A percentile compares a stretch with the other conserved stretches of the same genome.
These are phyloP conservation scores for Drosophila pseudotakahashii DNA, from an alignment of 2,888 invertebrate species.

Conservation along the genomic window DNA sequence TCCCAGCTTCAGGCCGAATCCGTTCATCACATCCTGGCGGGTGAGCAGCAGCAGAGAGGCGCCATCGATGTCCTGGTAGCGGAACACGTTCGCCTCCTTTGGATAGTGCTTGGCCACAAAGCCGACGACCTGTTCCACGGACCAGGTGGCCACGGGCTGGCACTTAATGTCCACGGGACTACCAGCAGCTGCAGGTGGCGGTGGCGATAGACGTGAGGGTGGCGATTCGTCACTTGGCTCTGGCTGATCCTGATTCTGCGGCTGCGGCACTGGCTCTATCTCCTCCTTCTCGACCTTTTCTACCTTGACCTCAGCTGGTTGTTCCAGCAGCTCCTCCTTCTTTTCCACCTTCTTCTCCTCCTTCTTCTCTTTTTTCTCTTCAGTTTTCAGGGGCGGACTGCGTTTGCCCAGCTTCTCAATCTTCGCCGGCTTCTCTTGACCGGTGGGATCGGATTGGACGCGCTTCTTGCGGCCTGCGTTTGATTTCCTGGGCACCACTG, in stretches of 20 bases:
- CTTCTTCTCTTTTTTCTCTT: background rate
- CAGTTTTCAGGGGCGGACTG: background rate
- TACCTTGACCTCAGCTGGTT: background rate
- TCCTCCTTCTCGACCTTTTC: conserved; percentile 22
- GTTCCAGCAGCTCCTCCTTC: background rate
- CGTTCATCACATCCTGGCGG: conserved; percentile 92
- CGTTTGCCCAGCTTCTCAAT: conserved; percentile 9
- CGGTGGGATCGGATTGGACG: conserved; percentile 39
- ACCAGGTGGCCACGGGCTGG: conserved; percentile 86
- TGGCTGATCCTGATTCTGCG: background rate
- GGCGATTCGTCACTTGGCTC: too few species aligned
- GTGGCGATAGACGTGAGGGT: background rate
- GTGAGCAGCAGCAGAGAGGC: conserved; percentile 93
- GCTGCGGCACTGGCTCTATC: background rate
- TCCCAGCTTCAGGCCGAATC: conserved; percentile 92
- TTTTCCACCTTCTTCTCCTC: background rate
- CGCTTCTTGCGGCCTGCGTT: conserved; percentile 62
- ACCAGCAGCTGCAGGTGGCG: background rate
- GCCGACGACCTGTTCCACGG: conserved; percentile 91
- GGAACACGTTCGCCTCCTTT: conserved; percentile 91
- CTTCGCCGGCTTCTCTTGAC: conserved; percentile 11
- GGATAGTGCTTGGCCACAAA: conserved; percentile 92
- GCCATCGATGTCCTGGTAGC: conserved; percentile 96
- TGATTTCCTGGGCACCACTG: conserved; percentile 31
- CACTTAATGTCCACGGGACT: background rate